A percentile compares a stretch with the other conserved stretches of the same genome.
Evolutionary conservation across 1,140 invertebrate species (phyloP).

Genomic region (Oedothorax gibbosus): DNA sequence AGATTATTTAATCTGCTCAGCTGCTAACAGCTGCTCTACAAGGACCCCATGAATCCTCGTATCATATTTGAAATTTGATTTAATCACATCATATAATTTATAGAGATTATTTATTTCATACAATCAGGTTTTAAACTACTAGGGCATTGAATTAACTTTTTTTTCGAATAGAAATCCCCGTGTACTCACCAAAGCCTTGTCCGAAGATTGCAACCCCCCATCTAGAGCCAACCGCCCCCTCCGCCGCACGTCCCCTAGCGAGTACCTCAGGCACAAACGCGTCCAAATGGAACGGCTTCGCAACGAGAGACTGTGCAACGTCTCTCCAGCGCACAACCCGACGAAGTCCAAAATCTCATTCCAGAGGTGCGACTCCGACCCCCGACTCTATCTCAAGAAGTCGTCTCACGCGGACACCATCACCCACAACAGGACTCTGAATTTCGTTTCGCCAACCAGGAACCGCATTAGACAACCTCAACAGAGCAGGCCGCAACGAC

Average conservation of each 20-base stretch:
- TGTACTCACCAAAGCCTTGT: slow-evolving; percentile 27
- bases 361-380: slow-evolving; percentile 42
- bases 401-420: neutral
- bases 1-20: too few species aligned
- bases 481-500: neutral
- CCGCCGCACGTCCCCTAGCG: slow-evolving; percentile 43
- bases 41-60: too few species aligned
- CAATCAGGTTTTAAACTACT: too few species aligned
- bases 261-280: slow-evolving; percentile 47
- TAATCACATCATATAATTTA: too few species aligned
- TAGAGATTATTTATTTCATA: too few species aligned
- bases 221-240: slow-evolving; percentile 32
- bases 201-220: slow-evolving; percentile 42
- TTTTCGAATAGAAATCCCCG: neutral
- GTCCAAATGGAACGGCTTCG: slow-evolving; percentile 42
- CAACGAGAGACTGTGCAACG: neutral
- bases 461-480: slow-evolving; percentile 23
- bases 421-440: neutral
- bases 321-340: neutral
- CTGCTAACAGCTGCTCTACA: too few species aligned
- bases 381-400: slow-evolving; percentile 18
- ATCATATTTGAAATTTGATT: too few species aligned
- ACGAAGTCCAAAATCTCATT: neutral
- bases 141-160: too few species aligned
- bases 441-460: slow-evolving; percentile 19